These are phyloP conservation scores for Oncorhynchus keta DNA, from an alignment of 2,113 vertebrate species.

Conservation along the genomic window DNA sequence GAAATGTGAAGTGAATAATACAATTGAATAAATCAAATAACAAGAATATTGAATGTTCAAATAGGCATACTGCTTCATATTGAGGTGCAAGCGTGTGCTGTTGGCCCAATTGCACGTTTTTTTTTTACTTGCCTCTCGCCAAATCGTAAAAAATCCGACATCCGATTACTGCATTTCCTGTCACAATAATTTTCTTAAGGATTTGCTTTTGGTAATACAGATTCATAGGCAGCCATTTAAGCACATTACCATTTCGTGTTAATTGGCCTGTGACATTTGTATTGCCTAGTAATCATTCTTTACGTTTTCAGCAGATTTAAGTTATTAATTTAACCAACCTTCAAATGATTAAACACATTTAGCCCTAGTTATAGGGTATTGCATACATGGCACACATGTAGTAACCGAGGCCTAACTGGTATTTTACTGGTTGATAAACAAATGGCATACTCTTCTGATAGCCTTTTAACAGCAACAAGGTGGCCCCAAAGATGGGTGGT, in stretches of 20 bases:
- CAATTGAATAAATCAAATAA: no score
- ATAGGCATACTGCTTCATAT: no score
- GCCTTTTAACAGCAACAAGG: not conserved
- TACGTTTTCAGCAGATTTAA: no score
- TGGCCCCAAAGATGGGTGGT: not conserved
- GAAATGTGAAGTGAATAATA: no score
- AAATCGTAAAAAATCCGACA: not conserved
- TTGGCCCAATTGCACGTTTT: not conserved
- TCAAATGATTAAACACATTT: no score
- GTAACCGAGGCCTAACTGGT: no score
- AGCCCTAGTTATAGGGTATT: no score
- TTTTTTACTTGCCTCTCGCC: not conserved
- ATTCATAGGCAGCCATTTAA: not conserved
- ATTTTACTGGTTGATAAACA: not conserved
- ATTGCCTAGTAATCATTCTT: not conserved
- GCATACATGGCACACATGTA: no score
- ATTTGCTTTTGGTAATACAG: not conserved
- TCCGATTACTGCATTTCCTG: not conserved
- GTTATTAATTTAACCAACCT: no score
- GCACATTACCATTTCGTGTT: not conserved
- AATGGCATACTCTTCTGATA: not conserved
- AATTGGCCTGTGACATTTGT: not conserved
- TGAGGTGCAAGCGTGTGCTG: no score
- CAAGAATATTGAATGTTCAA: no score
- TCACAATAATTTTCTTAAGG: not conserved